A percentile compares a stretch with the other conserved stretches of the same genome.
phyloP scores from a whole-genome alignment of 2,113 vertebrate genomes.

The human (Homo sapiens) region DNA sequence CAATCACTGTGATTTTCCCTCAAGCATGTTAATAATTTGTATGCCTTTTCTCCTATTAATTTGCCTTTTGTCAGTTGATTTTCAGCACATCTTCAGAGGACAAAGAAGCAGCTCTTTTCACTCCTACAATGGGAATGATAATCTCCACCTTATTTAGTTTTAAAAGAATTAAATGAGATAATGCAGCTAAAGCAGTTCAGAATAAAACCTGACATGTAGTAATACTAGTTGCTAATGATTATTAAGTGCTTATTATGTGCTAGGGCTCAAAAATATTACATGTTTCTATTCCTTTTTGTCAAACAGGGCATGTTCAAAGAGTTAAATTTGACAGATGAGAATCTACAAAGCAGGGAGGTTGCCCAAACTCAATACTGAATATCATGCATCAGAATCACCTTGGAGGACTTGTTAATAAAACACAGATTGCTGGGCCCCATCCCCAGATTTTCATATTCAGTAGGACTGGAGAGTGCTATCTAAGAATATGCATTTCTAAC shows the following conservation, averaged over 20 bases:
- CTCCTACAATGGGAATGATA: not conserved
- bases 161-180: not conserved
- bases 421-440: not conserved
- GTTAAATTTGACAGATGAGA: not conserved
- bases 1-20: not conserved
- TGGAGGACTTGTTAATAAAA: not conserved
- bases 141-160: not conserved
- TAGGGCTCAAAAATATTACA: not conserved
- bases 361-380: not conserved
- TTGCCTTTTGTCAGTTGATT: not conserved
- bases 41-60: not conserved
- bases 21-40: not conserved
- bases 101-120: not conserved
- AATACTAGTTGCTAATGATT: not conserved
- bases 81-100: not conserved
- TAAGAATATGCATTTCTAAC: not conserved
- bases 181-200: not conserved
- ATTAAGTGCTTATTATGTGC: not conserved
- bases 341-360: not conserved
- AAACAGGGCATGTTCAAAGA: not conserved
- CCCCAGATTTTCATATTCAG: not conserved
- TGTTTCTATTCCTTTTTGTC: not conserved
- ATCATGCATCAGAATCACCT: rapidly evolving
- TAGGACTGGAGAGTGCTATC: not conserved
- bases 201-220: not conserved